These are phyloP conservation scores for Teinopalpus imperialis DNA, from an alignment of 2,888 invertebrate genomes.

Conservation along the genomic window DNA sequence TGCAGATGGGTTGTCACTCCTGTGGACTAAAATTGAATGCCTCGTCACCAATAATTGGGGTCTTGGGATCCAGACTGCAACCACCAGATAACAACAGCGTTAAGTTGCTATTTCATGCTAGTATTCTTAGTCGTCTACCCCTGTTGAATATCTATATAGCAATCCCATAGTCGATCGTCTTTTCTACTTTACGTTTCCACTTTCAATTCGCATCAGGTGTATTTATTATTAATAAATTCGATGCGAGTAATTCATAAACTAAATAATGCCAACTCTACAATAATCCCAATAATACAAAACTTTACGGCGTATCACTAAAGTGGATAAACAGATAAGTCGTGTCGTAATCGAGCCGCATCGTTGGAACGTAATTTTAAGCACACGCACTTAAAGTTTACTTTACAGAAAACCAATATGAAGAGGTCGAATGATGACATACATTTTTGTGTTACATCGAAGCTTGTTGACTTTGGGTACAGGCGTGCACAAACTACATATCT, in stretches of 20 bases:
- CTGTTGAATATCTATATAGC: too few relatives aligned
- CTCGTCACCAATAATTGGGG: too few relatives aligned
- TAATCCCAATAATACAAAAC: constrained; percentile 19
- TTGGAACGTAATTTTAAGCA: constrained; percentile 15
- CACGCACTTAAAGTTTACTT: constrained; percentile 23
- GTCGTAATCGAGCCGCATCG: constrained; percentile 6
- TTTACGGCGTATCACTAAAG: constrained; percentile 21
- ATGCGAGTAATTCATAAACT: constrained; percentile 1
- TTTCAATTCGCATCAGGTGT: too few relatives aligned
- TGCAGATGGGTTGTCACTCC: too few relatives aligned
- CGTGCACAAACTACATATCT: constrained; percentile 4
- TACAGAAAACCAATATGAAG: constrained; percentile 21
- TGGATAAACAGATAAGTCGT: constrained; percentile 19
- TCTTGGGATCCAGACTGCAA: too few relatives aligned
- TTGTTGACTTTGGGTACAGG: constrained; percentile 32
- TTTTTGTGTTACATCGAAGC: constrained; percentile 31
- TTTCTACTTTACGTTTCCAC: too few relatives aligned
- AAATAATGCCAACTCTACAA: constrained; percentile 11
- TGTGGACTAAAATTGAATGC: too few relatives aligned
- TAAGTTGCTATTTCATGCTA: too few relatives aligned
- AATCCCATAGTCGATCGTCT: too few relatives aligned
- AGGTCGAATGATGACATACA: constrained; percentile 35
- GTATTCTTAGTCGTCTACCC: too few relatives aligned
- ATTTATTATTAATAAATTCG: not conserved
- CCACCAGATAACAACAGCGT: too few relatives aligned